Evolutionary conservation across 2,888 invertebrate species (phyloP).

Genomic region (Melieria crassipennis): DNA sequence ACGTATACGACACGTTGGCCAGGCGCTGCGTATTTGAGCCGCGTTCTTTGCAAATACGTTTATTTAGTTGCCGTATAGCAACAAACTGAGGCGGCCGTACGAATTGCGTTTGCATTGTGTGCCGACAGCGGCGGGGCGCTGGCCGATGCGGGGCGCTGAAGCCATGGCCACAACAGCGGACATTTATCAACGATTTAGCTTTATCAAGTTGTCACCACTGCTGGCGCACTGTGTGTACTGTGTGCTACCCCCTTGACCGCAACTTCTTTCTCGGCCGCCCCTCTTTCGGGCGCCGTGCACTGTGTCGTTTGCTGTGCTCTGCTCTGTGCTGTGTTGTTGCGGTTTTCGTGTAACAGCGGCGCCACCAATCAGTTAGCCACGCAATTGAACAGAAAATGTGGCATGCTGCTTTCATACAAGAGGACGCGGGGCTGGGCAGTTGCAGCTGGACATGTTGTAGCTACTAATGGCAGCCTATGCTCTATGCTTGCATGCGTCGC

Average conservation of each 20-base stretch:
- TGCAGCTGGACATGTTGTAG: not conserved
- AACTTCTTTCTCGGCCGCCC: not conserved
- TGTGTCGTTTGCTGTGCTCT: constrained; percentile 5
- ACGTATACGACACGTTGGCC: too few relatives aligned
- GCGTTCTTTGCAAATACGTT: too few relatives aligned
- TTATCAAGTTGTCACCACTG: constrained; percentile 51
- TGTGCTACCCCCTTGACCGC: not conserved
- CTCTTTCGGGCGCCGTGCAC: not conserved
- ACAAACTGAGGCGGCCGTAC: too few relatives aligned
- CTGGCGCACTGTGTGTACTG: constrained; percentile 35
- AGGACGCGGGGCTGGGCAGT: not conserved
- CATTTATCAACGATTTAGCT: constrained; percentile 42
- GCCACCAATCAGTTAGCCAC: constrained; percentile 46
- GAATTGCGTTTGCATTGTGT: too few relatives aligned
- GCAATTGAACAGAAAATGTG: constrained; percentile 48
- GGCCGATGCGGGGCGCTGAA: too few relatives aligned
- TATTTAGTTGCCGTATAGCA: too few relatives aligned
- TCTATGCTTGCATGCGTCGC: too few relatives aligned
- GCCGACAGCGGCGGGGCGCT: too few relatives aligned
- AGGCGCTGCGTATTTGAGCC: too few relatives aligned
- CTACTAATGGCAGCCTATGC: too few relatives aligned
- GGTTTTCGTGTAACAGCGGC: constrained; percentile 41
- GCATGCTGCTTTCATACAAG: not conserved
- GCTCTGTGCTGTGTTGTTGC: constrained; percentile 34
- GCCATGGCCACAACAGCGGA: constrained; percentile 19